Evolutionary conservation across 2,888 invertebrate genomes (phyloP).

Genomic region (Ferrisia virgata): DNA sequence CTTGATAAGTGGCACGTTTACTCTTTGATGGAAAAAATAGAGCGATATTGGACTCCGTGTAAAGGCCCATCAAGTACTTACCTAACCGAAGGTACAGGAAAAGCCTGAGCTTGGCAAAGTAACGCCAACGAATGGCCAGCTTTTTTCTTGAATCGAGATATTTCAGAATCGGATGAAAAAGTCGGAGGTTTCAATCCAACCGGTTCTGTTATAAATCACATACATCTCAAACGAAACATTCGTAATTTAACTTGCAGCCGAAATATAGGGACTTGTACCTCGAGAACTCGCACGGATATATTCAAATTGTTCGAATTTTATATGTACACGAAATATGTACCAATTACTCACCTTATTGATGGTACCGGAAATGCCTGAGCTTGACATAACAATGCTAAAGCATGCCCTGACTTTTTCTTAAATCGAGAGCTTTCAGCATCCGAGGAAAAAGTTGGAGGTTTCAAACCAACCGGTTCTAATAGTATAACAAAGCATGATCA

Average conservation of each 20-base stretch:
- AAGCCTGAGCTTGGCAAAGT: constrained; percentile 69
- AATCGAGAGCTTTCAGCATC: constrained; percentile 61
- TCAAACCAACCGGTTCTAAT: constrained; percentile 58
- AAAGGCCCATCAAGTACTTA: too few species aligned
- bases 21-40: too few species aligned
- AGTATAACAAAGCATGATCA: neutral
- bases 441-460: constrained; percentile 63
- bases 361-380: constrained; percentile 71
- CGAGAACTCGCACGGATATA: neutral
- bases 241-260: neutral
- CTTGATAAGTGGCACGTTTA: too few species aligned
- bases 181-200: constrained; percentile 61
- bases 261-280: neutral
- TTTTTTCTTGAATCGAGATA: constrained; percentile 59
- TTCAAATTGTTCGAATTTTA: too few species aligned
- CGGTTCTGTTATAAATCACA: constrained; percentile 55
- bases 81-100: constrained; percentile 64
- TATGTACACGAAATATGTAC: too few species aligned
- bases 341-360: constrained; percentile 55
- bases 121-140: constrained; percentile 59
- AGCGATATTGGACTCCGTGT: too few species aligned
- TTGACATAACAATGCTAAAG: constrained; percentile 67
- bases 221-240: neutral
- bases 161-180: constrained; percentile 61
- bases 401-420: constrained; percentile 54